Conservation (phyloP, 2,888 invertebrate genomes). For the Lepidocyrtinus sp. region DNA sequence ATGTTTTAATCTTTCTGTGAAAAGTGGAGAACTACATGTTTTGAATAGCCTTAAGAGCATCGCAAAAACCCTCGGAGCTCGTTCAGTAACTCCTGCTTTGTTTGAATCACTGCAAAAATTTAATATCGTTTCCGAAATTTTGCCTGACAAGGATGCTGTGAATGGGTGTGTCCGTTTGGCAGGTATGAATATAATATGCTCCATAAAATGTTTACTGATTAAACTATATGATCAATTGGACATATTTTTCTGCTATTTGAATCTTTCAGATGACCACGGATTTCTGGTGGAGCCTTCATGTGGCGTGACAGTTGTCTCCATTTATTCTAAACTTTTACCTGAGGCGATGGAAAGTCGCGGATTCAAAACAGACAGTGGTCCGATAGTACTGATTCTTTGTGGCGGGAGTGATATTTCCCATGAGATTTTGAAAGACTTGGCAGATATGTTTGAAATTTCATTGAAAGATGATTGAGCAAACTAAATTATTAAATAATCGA, state of each 20-base stretch:
- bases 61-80: conserved; percentile 73
- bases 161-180: conserved; percentile 72
- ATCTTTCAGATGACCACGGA: conserved; percentile 75
- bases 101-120: conserved; percentile 71
- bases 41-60: conserved; percentile 72
- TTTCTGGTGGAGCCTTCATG: conserved; percentile 75
- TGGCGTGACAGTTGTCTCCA: conserved; percentile 74
- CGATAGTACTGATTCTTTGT: conserved; percentile 74
- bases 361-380: conserved; percentile 67
- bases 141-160: conserved; percentile 73
- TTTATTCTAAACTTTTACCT: conserved; percentile 72
- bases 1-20: conserved; percentile 73
- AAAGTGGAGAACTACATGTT: conserved; percentile 72
- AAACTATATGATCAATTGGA: too few species aligned
- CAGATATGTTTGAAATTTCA: conserved; percentile 71
- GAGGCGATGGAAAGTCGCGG: conserved; percentile 71
- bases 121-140: conserved; percentile 72
- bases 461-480: conserved; percentile 36
- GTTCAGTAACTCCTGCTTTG: conserved; percentile 71
- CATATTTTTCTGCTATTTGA: too few species aligned
- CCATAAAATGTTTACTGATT: too few species aligned
- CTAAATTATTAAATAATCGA: neutral
- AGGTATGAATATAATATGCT: conserved; percentile 71
- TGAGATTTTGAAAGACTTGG: conserved; percentile 75
- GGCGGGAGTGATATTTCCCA: conserved; percentile 77